phyloP scores from a whole-genome alignment of 2,113 vertebrate species.

The Chionodraco myersi region DNA sequence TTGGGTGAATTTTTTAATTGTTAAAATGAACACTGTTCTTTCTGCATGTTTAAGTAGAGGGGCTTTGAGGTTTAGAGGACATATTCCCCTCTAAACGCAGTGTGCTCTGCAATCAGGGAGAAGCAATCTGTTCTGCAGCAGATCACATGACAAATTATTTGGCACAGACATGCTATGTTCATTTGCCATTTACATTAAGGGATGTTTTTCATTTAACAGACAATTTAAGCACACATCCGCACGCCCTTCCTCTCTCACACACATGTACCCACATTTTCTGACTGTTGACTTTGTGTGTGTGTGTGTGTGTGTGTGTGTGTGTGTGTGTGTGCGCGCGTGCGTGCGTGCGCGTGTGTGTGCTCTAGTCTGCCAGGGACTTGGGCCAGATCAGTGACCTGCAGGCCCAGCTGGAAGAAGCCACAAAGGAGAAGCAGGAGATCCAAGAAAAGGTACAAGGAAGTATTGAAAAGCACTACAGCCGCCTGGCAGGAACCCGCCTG shows the following conservation, averaged over 20 bases:
- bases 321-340: neutral
- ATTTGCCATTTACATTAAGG: slow-evolving; percentile 29
- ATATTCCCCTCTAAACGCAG: slow-evolving; percentile 40
- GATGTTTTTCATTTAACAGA: neutral
- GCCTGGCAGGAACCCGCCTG: slow-evolving; percentile 45
- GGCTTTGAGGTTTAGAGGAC: slow-evolving; percentile 56
- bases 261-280: neutral
- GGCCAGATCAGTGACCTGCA: slow-evolving; percentile 97
- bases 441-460: slow-evolving; percentile 92
- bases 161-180: slow-evolving; percentile 13
- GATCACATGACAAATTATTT: slow-evolving; percentile 51
- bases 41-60: slow-evolving; percentile 14
- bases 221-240: slow-evolving; percentile 1
- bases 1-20: neutral
- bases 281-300: slow-evolving; percentile 22
- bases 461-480: slow-evolving; percentile 38
- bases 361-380: slow-evolving; percentile 93
- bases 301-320: too few species aligned
- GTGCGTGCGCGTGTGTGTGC: slow-evolving; percentile 18
- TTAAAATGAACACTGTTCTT: neutral
- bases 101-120: slow-evolving; percentile 35
- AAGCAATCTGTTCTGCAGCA: slow-evolving; percentile 57
- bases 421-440: slow-evolving; percentile 96
- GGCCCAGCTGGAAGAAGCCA: slow-evolving; percentile 92
- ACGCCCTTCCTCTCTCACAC: neutral